Evolutionary conservation across 1,140 invertebrate species (phyloP), one percentile per base, ranked within the genome.

Genomic region (Drosophila sp.): DNA sequence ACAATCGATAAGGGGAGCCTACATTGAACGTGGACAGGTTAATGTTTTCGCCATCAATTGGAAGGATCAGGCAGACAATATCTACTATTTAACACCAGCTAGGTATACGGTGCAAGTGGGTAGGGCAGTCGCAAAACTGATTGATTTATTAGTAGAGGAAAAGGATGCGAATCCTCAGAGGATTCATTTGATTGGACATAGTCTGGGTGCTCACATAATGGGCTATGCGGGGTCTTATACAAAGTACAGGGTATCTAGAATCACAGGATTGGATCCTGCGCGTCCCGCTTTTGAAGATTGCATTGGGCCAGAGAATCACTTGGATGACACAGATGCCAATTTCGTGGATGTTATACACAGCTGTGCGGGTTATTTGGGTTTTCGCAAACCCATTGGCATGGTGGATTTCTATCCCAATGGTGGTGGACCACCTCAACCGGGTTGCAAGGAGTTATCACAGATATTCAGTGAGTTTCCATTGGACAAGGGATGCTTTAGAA

Each of bases 191-290:
- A 94, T 96, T 54, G 96, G 97, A 0, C 97, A 98, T 92, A 98
- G 97, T 80, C 93, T 98, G 35, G 98, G 98, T 10, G 96, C 97
- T 0, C 97, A 98, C 60, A 95, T 98, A 8, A 96, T 96, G 76
- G 97, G 97, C 11, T 97, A 97, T 89, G 95, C 96, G 0, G 97
- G 96, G 0, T 93, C 93, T 63, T 93, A 93, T 70, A 91, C 94
- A 2, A 93, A 90, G 60, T 92, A 92, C 60, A 93, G 93, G 38
- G 93, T 96, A 3, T 91, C 92, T 23, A 93, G 95, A 89, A 93
- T 96, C 1, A 96, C 95, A 3, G 95, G 94, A 93, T 78, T 97
- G 38, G 96, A 97, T 93, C 96, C 96, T 1, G 96, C 96, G 2
- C 92, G 94, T 8, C 96, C 96, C 0, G 93, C 95, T 8, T 96